Conservation (phyloP, 2,888 invertebrate genomes). For the Rhagonycha lutea region DNA sequence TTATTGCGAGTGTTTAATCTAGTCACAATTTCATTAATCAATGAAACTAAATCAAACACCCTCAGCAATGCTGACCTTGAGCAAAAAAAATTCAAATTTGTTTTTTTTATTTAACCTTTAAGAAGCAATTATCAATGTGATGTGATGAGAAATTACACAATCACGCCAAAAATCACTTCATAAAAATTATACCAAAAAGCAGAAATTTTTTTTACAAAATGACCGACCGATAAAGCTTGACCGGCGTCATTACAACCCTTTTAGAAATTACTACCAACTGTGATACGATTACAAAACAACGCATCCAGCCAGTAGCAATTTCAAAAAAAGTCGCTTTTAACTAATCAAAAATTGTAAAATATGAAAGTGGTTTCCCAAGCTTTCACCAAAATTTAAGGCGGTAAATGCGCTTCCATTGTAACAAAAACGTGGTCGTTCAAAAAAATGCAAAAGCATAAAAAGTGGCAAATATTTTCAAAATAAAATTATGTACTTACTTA, state of each 20-base stretch:
- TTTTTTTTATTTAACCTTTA: neutral
- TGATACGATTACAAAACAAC: conserved; percentile 49
- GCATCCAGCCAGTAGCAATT: conserved; percentile 37
- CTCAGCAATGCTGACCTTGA: neutral
- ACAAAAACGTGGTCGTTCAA: neutral
- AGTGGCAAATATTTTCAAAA: neutral
- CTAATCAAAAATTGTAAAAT: no score
- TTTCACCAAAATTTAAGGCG: no score
- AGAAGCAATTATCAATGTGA: neutral
- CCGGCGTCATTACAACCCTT: conserved; percentile 22
- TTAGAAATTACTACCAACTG: conserved; percentile 55
- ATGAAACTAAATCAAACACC: neutral
- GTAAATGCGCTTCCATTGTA: neutral
- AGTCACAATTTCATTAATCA: neutral
- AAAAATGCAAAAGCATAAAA: neutral
- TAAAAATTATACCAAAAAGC: neutral
- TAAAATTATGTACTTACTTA: neutral
- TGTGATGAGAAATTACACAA: neutral
- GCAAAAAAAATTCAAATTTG: neutral
- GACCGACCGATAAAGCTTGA: neutral
- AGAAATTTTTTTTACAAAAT: neutral
- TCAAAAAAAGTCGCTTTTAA: neutral
- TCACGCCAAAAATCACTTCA: neutral
- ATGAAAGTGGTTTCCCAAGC: no score
- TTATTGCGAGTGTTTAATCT: neutral